Conservation (phyloP, 2,888 invertebrate genomes). For the Heliothis peltigera region DNA sequence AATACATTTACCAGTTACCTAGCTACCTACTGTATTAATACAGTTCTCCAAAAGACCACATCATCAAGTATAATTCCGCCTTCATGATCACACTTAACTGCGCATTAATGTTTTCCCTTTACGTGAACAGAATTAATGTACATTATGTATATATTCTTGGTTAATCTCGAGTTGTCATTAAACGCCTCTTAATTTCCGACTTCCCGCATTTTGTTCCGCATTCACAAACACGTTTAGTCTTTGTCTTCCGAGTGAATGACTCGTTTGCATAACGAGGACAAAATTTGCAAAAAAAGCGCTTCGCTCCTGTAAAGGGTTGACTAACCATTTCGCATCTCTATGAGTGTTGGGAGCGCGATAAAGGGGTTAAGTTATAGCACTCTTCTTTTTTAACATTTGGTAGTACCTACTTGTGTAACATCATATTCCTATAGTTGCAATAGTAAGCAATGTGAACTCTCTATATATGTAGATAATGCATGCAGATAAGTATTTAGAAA, state of each 20-base stretch:
- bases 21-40: background rate
- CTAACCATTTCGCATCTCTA: background rate
- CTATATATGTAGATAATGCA: no score
- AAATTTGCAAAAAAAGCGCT: conserved; percentile 1
- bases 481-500: no score
- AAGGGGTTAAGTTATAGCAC: conserved; percentile 5
- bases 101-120: conserved; percentile 29
- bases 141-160: conserved; percentile 9
- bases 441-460: no score
- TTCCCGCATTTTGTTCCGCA: conserved; percentile 53
- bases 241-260: conserved; percentile 27
- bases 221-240: conserved; percentile 45
- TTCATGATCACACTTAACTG: conserved; percentile 20
- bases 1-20: no score
- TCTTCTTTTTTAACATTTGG: background rate
- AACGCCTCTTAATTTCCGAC: conserved; percentile 44
- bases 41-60: background rate
- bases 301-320: conserved; percentile 3
- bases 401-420: no score
- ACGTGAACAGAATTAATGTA: conserved; percentile 30
- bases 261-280: conserved; percentile 30
- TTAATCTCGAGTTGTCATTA: conserved; percentile 47
- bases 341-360: background rate
- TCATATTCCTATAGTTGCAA: no score
- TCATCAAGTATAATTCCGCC: conserved; percentile 2